A percentile compares a stretch with the other conserved stretches of the same genome.
These are phyloP conservation scores for Limenitis arthemis DNA, from an alignment of 2,888 invertebrate genomes.

Conservation along the genomic window DNA sequence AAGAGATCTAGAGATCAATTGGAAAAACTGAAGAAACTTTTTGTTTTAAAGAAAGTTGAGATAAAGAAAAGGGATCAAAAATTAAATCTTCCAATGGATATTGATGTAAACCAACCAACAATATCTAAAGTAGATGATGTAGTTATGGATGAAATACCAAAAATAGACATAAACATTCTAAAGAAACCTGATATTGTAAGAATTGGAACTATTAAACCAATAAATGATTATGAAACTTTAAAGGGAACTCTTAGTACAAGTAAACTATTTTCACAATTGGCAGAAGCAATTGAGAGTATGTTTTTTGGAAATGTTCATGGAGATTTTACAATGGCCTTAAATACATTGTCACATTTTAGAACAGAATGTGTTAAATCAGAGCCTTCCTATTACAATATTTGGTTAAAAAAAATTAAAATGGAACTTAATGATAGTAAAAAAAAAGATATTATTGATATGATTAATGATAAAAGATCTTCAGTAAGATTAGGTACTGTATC, in stretches of 20 bases:
- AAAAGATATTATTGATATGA: slow-evolving; percentile 36
- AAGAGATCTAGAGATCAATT: slow-evolving; percentile 57
- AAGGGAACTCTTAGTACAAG: slow-evolving; percentile 38
- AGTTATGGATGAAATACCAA: slow-evolving; percentile 35
- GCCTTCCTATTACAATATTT: slow-evolving; percentile 52
- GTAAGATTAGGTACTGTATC: slow-evolving; percentile 52
- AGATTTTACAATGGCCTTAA: slow-evolving; percentile 46
- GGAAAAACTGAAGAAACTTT: slow-evolving; percentile 59
- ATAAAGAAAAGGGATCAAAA: slow-evolving; percentile 39
- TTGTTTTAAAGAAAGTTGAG: slow-evolving; percentile 60
- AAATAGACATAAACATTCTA: slow-evolving; percentile 33
- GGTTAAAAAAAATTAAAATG: slow-evolving; percentile 50
- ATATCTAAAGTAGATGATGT: slow-evolving; percentile 18
- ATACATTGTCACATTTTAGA: slow-evolving; percentile 49
- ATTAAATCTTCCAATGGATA: slow-evolving; percentile 18
- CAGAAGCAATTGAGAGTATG: slow-evolving; percentile 52
- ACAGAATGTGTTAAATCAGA: slow-evolving; percentile 45
- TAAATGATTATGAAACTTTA: slow-evolving; percentile 71
- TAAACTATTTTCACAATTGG: slow-evolving; percentile 45
- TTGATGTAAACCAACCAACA: slow-evolving; percentile 24
- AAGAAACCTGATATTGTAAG: slow-evolving; percentile 34
- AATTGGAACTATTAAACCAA: slow-evolving; percentile 74
- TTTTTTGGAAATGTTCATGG: slow-evolving; percentile 52
- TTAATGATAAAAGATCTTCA: slow-evolving; percentile 43
- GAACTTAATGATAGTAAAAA: slow-evolving; percentile 42